Evolutionary conservation across 1,140 invertebrate genomes (phyloP).

Genomic region (Drosophila fuyamai): DNA sequence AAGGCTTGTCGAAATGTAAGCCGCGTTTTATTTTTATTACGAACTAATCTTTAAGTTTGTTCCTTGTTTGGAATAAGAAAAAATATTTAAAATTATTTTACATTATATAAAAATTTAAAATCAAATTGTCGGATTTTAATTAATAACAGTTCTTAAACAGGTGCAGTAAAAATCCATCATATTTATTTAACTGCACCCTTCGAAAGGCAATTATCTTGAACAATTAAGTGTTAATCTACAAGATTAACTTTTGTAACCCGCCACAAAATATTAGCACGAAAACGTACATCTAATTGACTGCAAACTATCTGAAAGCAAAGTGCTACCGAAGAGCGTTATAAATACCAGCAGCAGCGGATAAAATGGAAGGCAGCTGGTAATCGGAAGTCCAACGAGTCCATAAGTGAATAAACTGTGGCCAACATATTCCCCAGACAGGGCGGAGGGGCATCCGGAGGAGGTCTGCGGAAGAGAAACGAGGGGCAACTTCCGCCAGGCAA

Average conservation of each 20-base stretch:
- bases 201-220: not conserved
- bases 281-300: slow-evolving; percentile 55
- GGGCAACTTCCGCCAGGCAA: slow-evolving; percentile 56
- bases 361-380: slow-evolving; percentile 41
- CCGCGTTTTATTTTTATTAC: too few species aligned
- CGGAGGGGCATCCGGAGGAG: slow-evolving; percentile 13
- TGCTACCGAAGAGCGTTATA: slow-evolving; percentile 31
- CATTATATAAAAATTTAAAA: too few species aligned
- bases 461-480: slow-evolving; percentile 37
- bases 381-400: slow-evolving; percentile 69
- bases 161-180: too few species aligned
- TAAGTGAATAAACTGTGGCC: slow-evolving; percentile 80
- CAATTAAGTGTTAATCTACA: not conserved
- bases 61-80: too few species aligned
- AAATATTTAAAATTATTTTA: too few species aligned
- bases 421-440: slow-evolving; percentile 41
- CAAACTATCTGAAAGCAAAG: slow-evolving; percentile 49
- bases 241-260: not conserved
- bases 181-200: not conserved
- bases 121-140: too few species aligned
- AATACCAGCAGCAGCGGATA: slow-evolving; percentile 24
- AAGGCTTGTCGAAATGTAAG: too few species aligned
- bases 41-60: too few species aligned
- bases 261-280: not conserved
- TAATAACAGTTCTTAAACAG: too few species aligned